Evolutionary conservation across 2,797 vertebrate genomes (phyloP).

Genomic region (Falco novaeseelandiae): DNA sequence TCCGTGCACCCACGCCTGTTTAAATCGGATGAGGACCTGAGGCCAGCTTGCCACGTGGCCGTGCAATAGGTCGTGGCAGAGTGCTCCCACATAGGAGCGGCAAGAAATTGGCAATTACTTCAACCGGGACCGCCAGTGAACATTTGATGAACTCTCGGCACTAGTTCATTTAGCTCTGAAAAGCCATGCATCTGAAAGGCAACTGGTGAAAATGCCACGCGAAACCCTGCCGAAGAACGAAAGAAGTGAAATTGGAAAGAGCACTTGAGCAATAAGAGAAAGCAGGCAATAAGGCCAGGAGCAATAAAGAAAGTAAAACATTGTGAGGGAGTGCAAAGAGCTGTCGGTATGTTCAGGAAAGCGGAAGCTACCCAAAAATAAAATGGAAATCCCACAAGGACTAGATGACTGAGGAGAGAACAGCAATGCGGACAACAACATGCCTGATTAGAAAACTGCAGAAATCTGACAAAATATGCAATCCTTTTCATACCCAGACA

Average conservation of each 20-base stretch:
- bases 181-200: background rate
- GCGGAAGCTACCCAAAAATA: background rate
- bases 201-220: background rate
- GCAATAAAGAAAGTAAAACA: background rate
- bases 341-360: rapidly evolving
- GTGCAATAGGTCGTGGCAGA: background rate
- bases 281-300: background rate
- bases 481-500: background rate
- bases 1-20: rapidly evolving
- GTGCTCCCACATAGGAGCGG: background rate
- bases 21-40: background rate
- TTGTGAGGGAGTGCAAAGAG: background rate
- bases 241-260: background rate
- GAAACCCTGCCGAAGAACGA: rapidly evolving
- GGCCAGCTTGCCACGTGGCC: background rate
- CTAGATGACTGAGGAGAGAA: background rate
- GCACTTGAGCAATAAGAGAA: background rate
- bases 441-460: background rate
- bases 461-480: background rate
- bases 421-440: rapidly evolving
- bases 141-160: background rate
- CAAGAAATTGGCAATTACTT: constrained; percentile 20
- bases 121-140: background rate
- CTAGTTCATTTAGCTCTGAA: background rate
- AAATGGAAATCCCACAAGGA: background rate